A percentile compares a stretch with the other conserved stretches of the same genome.
Conservation (phyloP, 2,888 invertebrate genomes). For the Ellobium chinense region DNA sequence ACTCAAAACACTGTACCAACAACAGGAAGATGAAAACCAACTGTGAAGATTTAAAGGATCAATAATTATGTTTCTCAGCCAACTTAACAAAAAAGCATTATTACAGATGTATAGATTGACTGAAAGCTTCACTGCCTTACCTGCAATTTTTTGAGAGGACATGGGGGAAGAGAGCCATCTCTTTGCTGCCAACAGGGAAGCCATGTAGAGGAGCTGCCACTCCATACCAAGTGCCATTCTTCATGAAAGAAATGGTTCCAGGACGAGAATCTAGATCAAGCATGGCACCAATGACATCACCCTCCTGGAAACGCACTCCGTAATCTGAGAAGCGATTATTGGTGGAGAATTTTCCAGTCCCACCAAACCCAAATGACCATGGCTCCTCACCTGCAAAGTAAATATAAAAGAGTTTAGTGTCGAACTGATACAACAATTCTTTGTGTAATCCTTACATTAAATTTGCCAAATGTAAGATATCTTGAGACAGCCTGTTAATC, state of each 20-base stretch:
- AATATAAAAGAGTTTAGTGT: not conserved
- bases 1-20: too few species aligned
- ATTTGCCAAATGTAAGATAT: too few species aligned
- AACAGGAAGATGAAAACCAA: too few species aligned
- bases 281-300: constrained; percentile 88
- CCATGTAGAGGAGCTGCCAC: constrained; percentile 86
- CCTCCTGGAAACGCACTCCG: constrained; percentile 86
- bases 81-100: too few species aligned
- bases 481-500: too few species aligned
- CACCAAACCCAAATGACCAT: constrained; percentile 90
- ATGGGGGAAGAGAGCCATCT: constrained; percentile 91
- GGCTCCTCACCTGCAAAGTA: constrained; percentile 84
- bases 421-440: too few species aligned
- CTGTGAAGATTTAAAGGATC: too few species aligned
- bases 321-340: constrained; percentile 89
- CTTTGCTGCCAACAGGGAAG: constrained; percentile 81
- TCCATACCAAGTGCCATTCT: constrained; percentile 90
- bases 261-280: constrained; percentile 87
- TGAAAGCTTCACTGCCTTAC: constrained; percentile 60
- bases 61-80: too few species aligned
- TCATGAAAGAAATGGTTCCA: constrained; percentile 87
- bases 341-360: constrained; percentile 88
- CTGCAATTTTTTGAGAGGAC: constrained; percentile 90
- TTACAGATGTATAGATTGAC: too few species aligned
- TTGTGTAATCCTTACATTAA: not conserved